Evolutionary conservation across 2,113 vertebrate genomes (phyloP).

Genomic region (Mus pahari): DNA sequence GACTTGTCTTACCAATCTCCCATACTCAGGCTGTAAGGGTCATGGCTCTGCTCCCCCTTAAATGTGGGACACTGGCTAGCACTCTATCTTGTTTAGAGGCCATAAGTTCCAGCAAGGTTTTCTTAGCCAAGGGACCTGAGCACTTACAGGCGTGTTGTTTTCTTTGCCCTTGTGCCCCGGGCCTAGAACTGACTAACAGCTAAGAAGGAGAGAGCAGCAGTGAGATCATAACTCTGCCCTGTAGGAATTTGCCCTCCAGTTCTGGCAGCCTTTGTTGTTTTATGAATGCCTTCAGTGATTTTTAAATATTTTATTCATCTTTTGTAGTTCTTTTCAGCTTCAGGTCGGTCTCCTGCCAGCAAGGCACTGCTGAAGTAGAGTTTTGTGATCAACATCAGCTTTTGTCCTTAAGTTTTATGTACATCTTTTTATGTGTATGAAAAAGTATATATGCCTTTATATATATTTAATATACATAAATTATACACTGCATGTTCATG

Average conservation of each 20-base stretch:
- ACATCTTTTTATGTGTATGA: not conserved
- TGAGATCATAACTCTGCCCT: not conserved
- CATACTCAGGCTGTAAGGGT: not conserved
- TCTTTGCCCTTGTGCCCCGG: not conserved
- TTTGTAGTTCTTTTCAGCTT: constrained; percentile 53
- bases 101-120: constrained; percentile 7
- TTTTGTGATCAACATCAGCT: not conserved
- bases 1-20: not conserved
- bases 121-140: constrained; percentile 2
- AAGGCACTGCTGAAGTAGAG: not conserved
- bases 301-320: constrained; percentile 72
- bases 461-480: not conserved
- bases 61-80: not conserved
- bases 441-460: not conserved
- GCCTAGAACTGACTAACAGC: not conserved
- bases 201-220: not conserved
- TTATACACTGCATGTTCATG: not conserved
- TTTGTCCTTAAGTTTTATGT: not conserved
- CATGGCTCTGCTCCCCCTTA: constrained; percentile 44
- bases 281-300: constrained; percentile 68
- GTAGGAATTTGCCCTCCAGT: not conserved
- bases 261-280: constrained; percentile 68
- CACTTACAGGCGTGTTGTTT: not conserved
- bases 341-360: not conserved
- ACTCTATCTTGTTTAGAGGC: not conserved